Evolutionary conservation across 2,113 vertebrate species (phyloP), one percentile per base, ranked within the genome.

Genomic region (Gnathonemus longibarbis): DNA sequence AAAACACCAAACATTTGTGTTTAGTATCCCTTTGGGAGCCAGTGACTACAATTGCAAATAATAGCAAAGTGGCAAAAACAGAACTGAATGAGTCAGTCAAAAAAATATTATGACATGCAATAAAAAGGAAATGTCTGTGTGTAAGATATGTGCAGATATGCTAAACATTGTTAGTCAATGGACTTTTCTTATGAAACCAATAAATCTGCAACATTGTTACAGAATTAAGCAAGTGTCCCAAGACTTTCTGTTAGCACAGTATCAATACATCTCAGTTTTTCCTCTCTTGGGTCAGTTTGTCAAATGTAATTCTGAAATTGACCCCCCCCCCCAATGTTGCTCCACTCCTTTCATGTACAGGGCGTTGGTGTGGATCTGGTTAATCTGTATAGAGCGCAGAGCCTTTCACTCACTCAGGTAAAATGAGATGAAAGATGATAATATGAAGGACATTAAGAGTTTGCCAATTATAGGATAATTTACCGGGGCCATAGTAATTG

Each of bases 391-490:
- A 87, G 48, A 50, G 53, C 19, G 1, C 53, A 7, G 50, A 56
- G 15, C 85, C 85, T 87, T 87, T 87, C 27, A 7, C 31, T 31
- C 50, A 35, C 27, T 53, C 27, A 87, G 49, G 45, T 87, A 24
- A 52, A 31, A 19, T 56, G 49, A 87, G n/a, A 87, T 87, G 24
- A 87, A 84, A 84, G 85, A 87, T 87, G 49, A 19, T 87, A 87
- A 87, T 52, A 87, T 15, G 31, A 31, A 87, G 15, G 50, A 35
- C 50, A 87, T 87, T 87, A 53, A 53, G 27, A 87, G 49, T 87
- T 87, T n/a, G 84, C 45, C 85, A 87, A 87, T 88, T 88, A 88
- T n/a, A 62, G 56, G 19, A 45, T 88, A 62, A 66, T 66, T 88
- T 58, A 50, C 56, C 56, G 21, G 53, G 19, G 56, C 35, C 87